phyloP scores from a whole-genome alignment of 2,888 invertebrate species.

The Palloptera scutellata region DNA sequence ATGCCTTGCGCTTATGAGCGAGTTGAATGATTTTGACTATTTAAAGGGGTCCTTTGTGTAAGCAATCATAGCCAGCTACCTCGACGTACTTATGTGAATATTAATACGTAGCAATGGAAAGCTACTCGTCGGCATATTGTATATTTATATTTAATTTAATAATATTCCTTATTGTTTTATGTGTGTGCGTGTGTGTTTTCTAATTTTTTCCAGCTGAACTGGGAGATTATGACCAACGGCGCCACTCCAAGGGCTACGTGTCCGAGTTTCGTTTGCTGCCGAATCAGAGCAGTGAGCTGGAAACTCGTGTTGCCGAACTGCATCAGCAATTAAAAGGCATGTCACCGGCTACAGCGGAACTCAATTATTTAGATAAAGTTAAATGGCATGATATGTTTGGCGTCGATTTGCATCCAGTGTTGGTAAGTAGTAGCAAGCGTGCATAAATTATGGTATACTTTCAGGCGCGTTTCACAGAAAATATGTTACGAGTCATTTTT shows the following conservation, averaged over 20 bases:
- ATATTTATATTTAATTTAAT: background rate
- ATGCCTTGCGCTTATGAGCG: too few species aligned
- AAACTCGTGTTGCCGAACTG: slow-evolving; percentile 84
- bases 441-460: background rate
- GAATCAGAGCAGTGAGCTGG: slow-evolving; percentile 91
- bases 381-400: slow-evolving; percentile 99
- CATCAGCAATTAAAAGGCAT: slow-evolving; percentile 81
- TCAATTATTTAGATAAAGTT: slow-evolving; percentile 95
- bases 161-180: background rate
- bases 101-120: background rate
- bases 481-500: too few species aligned
- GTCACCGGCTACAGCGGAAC: slow-evolving; percentile 87
- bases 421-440: slow-evolving; percentile 72
- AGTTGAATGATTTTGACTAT: too few species aligned
- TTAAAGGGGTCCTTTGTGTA: too few species aligned
- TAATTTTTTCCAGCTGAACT: slow-evolving; percentile 78
- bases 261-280: slow-evolving; percentile 93
- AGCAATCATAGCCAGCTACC: too few species aligned
- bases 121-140: background rate
- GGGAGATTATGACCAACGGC: slow-evolving; percentile 90
- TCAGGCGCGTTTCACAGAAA: background rate
- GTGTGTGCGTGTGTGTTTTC: slow-evolving; percentile 1
- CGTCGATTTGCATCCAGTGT: slow-evolving; percentile 94
- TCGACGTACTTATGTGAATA: too few species aligned
- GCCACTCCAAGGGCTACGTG: slow-evolving; percentile 89